Evolutionary conservation across 2,888 invertebrate genomes (phyloP), one percentile per base, ranked within the genome.

Genomic region (Meteorus colon): DNA sequence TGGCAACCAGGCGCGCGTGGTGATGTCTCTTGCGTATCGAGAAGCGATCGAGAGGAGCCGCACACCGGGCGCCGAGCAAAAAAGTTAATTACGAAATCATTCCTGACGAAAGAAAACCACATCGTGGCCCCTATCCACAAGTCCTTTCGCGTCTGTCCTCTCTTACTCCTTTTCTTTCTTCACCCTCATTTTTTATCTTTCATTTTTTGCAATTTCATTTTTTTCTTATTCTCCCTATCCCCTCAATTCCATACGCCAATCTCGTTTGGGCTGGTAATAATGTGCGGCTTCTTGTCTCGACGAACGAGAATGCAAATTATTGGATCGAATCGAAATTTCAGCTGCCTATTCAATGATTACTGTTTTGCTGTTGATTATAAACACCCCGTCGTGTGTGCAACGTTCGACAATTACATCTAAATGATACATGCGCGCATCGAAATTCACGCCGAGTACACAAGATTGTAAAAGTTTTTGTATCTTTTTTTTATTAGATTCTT

Each of bases 231-330:
- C 77, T 73, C 65, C 65, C 55, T 63, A 37, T 60, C 41, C 19
- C 55, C 48, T 80, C 78, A 68, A 77, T 77, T 76, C 84, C 84
- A 84, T 79, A 84, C 83, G 81, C 82, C 85, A 84, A 86, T 86
- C 81, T 83, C 82, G 81, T 82, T 83, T 79, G 74, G 75, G 77
- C 81, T 77, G 78, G 78, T 87, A 86, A 88, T 87, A 88, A 88
- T 86, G 87, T 84, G 41, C 41, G 84, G 86, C 82, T 84, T 86
- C 86, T 84, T 83, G 86, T 84, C 82, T 79, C 82, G 81, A 79
- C 81, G 80, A 84, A 82, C 83, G 81, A 84, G 85, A 86, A 88
- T 87, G 88, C 88, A 88, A 88, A 88, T 88, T 86, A 87, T 85
- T 84, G 80, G 80, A 81, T 80, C 79, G 79, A 84, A 84, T 29